Base-by-base conservation (phyloP, 2,113 vertebrate species). In the Aythya baeri region DNA sequence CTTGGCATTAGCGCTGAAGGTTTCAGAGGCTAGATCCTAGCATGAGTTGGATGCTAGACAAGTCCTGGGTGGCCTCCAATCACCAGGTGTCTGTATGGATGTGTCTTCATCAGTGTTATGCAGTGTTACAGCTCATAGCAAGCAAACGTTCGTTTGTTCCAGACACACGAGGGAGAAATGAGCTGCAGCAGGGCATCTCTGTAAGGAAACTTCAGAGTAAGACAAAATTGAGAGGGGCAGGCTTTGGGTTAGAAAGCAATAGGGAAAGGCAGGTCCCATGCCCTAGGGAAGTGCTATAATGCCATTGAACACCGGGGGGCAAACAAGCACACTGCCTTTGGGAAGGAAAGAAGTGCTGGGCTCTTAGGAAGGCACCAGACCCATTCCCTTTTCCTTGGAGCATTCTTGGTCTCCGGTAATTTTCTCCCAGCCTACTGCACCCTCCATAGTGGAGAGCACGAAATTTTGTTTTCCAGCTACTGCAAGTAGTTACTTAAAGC, bases 41-140 rank as follows among this genome's bases (percentile, higher is more conserved):
- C 46, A 4, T 1, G 9, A 34, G 27, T 17, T 65, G 29, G 18
- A 34, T 14, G 16, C 14, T n/a, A 27, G 70, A 22, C 1, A 2
- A 11, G 27, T 13, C n/a, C 41, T 27, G 0, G 0, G 8, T 10
- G 62, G 12, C 4, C 26, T 68, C 20, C 7, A 25, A 12, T 7
- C 7, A 8, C 46, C 50, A 3, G 0, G 1, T 2, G 27, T 27
- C n/a, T 20, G 0, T 3, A 27, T 1, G 13, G 4, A 44, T 18
- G 5, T 1, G 29, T 27, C 49, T 54, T 68, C 49, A 11, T 1
- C 4, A 25, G 25, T 66, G 9, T 46, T 12, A 20, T 0, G 1
- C 12, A 36, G 25, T 11, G 9, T 27, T 55, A 13, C 25, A 43
- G 43, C n/a, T 29, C 11, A 34, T 4, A 21, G 17, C 5, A 31